phyloP scores from a whole-genome alignment of 1,140 invertebrate genomes.

The Brachionus asplanchnoidis region DNA sequence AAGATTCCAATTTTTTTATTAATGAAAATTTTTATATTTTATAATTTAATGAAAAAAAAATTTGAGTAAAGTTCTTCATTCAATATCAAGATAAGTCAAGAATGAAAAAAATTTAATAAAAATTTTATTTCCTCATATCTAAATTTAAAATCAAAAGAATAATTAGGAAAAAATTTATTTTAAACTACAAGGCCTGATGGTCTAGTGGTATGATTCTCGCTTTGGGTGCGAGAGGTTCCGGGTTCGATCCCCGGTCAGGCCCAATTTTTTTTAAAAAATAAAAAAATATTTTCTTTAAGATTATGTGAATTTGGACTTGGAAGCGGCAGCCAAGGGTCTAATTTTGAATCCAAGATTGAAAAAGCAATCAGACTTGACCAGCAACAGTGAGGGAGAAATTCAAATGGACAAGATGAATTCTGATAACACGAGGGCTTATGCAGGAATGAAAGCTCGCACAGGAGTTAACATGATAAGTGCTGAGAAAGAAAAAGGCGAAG shows the following conservation, averaged over 20 bases:
- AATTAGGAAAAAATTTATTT: no score
- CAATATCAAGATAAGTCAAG: no score
- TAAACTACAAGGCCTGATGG: neutral
- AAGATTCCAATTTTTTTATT: no score
- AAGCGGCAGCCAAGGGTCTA: neutral
- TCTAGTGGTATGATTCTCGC: neutral
- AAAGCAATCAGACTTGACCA: neutral
- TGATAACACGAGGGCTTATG: neutral
- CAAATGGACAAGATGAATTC: neutral
- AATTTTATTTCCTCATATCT: no score
- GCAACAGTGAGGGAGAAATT: conserved; percentile 18
- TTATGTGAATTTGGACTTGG: conserved; percentile 31
- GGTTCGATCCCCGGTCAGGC: neutral
- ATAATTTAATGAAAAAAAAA: no score
- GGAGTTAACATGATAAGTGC: conserved; percentile 3
- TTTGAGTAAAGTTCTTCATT: no score
- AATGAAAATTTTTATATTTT: no score
- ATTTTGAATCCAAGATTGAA: neutral
- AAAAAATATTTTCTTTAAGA: neutral
- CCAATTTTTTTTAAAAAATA: neutral
- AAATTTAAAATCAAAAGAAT: no score
- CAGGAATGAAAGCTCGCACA: neutral
- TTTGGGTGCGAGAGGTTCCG: neutral
- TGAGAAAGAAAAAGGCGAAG: conserved; percentile 10
- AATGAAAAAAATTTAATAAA: no score